A percentile compares a stretch with the other conserved stretches of the same genome.
phyloP scores from a whole-genome alignment of 2,888 invertebrate genomes.

The Lasiommata megera region DNA sequence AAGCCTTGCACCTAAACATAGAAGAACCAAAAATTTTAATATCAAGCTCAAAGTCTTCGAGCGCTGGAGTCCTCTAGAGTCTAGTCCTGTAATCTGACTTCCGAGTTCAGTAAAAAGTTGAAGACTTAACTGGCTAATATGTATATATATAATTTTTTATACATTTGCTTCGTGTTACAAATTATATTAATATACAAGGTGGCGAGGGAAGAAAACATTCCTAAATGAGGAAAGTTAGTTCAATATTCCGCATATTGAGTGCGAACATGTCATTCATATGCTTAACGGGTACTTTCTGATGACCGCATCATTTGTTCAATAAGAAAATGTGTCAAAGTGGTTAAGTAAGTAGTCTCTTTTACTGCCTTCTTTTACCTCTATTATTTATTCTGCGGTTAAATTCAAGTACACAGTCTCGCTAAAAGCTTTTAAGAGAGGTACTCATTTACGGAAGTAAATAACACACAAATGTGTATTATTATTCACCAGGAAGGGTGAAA shows the following conservation, averaged over 20 bases:
- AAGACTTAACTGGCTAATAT: too few relatives aligned
- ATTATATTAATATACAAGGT: too few relatives aligned
- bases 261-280: slow-evolving; percentile 28
- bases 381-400: too few relatives aligned
- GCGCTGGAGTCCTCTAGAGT: too few relatives aligned
- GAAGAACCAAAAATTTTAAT: too few relatives aligned
- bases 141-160: too few relatives aligned
- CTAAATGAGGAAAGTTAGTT: slow-evolving; percentile 12
- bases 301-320: slow-evolving; percentile 27
- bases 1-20: too few relatives aligned
- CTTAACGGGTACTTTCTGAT: slow-evolving; percentile 30
- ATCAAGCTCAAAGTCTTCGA: too few relatives aligned
- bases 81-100: too few relatives aligned
- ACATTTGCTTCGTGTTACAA: too few relatives aligned
- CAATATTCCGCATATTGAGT: slow-evolving; percentile 18
- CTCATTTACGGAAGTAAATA: background rate
- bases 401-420: background rate
- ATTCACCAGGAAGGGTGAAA: too few relatives aligned
- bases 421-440: background rate
- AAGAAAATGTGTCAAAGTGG: slow-evolving; percentile 25
- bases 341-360: slow-evolving; percentile 14
- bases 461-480: background rate
- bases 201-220: slow-evolving; percentile 8
- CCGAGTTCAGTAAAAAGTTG: too few relatives aligned
- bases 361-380: slow-evolving; percentile 10